phyloP scores from a whole-genome alignment of 2,797 vertebrate genomes.

The Cyprinella venusta region DNA sequence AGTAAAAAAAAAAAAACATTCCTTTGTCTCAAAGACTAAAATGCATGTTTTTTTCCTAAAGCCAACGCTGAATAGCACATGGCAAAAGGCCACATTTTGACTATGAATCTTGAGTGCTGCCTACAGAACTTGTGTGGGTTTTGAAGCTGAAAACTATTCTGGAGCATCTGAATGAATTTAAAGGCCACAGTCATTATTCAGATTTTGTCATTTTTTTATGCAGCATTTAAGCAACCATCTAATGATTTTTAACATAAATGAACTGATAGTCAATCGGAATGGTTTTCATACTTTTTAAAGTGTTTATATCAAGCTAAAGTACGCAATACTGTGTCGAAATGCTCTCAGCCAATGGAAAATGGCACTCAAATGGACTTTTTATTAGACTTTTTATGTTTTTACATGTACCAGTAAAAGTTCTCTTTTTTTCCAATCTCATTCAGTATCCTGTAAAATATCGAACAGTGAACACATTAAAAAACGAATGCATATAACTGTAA shows the following conservation, averaged over 20 bases:
- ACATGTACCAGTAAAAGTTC: background rate
- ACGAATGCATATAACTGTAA: too few relatives aligned
- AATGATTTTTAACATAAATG: conserved; percentile 1
- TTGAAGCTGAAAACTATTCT: conserved; percentile 48
- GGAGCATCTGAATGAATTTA: conserved; percentile 37
- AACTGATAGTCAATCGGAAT: background rate
- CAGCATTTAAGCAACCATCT: background rate
- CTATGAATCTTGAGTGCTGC: conserved; percentile 43
- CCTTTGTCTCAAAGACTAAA: conserved; percentile 77
- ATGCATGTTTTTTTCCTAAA: conserved; percentile 61
- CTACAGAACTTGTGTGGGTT: conserved; percentile 50
- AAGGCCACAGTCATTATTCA: background rate
- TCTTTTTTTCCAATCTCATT: background rate
- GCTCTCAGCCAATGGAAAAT: background rate
- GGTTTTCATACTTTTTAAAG: background rate
- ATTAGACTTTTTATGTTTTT: too few relatives aligned
- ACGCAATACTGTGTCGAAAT: background rate
- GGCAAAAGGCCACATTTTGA: conserved; percentile 57
- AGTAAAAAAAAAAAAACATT: conserved; percentile 68
- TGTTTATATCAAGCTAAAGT: background rate
- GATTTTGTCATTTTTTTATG: background rate
- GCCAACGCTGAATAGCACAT: conserved; percentile 51
- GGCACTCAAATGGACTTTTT: background rate
- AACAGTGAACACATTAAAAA: background rate
- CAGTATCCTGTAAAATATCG: background rate